Evolutionary conservation across 2,888 invertebrate genomes (phyloP).

Genomic region (Cheilosia vulpina): DNA sequence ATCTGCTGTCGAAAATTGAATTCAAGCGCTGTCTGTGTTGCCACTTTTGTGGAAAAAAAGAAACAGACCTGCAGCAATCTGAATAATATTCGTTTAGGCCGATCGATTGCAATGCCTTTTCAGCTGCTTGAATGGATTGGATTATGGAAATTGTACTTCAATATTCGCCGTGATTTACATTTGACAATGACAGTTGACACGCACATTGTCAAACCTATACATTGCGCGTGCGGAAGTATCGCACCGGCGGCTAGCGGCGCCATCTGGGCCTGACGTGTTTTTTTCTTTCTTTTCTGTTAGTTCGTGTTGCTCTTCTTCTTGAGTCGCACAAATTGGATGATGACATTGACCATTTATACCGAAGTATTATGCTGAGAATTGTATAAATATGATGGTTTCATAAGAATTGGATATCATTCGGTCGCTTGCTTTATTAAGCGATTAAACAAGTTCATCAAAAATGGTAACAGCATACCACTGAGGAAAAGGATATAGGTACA

Average conservation of each 20-base stretch:
- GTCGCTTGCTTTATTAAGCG: constrained; percentile 59
- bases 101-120: constrained; percentile 27
- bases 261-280: constrained; percentile 7
- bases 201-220: constrained; percentile 1
- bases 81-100: background rate
- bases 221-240: constrained; percentile 34
- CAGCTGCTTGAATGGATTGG: constrained; percentile 23
- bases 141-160: constrained; percentile 36
- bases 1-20: background rate
- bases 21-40: background rate
- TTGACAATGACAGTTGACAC: constrained; percentile 29
- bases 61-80: background rate
- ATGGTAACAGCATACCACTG: constrained; percentile 46
- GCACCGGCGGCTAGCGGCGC: background rate
- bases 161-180: constrained; percentile 39
- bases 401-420: constrained; percentile 67
- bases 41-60: background rate
- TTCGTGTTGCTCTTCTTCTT: constrained; percentile 31
- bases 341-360: constrained; percentile 59
- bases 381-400: constrained; percentile 66
- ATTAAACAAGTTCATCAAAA: constrained; percentile 28
- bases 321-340: constrained; percentile 42
- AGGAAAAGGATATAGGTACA: constrained; percentile 7
- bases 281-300: background rate
- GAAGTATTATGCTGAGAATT: constrained; percentile 64